Conservation (phyloP, 2,888 invertebrate genomes). For the Cryptocheilus praepositus region DNA sequence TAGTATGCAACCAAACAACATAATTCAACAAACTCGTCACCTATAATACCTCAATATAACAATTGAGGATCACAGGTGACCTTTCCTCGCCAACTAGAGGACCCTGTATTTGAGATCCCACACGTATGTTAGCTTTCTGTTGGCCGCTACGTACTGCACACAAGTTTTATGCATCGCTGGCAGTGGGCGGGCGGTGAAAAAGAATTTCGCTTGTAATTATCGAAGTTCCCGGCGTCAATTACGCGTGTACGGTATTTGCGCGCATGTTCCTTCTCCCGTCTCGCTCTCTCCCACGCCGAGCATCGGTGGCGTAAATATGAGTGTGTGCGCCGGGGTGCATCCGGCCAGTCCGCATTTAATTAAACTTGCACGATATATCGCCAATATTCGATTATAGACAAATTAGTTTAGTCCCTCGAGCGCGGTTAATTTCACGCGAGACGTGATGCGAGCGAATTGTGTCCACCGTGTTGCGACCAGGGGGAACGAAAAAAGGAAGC, state of each 20-base stretch:
- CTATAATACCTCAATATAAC: too few relatives aligned
- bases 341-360: constrained; percentile 61
- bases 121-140: too few relatives aligned
- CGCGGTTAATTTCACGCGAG: constrained; percentile 60
- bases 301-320: constrained; percentile 34
- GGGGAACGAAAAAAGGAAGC: not conserved
- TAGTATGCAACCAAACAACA: too few relatives aligned
- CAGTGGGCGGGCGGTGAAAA: constrained; percentile 14
- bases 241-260: constrained; percentile 36
- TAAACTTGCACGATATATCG: constrained; percentile 60
- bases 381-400: constrained; percentile 62
- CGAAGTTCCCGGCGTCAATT: constrained; percentile 41
- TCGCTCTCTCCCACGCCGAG: too few relatives aligned
- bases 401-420: constrained; percentile 59
- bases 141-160: too few relatives aligned
- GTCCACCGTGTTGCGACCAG: constrained; percentile 22
- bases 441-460: constrained; percentile 45
- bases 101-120: too few relatives aligned
- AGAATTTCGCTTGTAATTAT: constrained; percentile 51
- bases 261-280: not conserved
- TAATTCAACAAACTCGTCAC: too few relatives aligned
- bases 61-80: too few relatives aligned
- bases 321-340: constrained; percentile 33
- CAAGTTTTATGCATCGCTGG: too few relatives aligned
- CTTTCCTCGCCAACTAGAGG: too few relatives aligned